Evolutionary conservation across 1,140 invertebrate species (phyloP), one percentile per base, ranked within the genome.

Genomic region (Armadillidium nasatum): DNA sequence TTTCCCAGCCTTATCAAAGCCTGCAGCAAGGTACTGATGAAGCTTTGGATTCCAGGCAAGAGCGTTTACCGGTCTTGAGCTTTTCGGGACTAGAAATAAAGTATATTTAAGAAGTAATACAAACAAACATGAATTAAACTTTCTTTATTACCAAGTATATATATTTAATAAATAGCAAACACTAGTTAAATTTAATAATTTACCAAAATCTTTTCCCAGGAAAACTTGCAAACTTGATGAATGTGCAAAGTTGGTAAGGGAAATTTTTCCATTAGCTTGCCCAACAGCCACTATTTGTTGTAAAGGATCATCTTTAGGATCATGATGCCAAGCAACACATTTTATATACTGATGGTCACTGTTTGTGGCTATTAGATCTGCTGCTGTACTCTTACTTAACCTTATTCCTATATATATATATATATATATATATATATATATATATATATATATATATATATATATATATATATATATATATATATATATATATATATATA

Each of bases 41-140:
- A 96, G 93, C n/a, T 88, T 83, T n/a, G 90, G 90, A 86, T 93
- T 95, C 94, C 94, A 97, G 45, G 90, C 88, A 4, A 97, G 87
- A n/a, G 91, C 89, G 75, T 94, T 94, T 83, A 94, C 96, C 82
- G 92, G 90, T 44, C 95, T 87, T 46, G 91, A 87, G 85, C 93
- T 91, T 74, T 91, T 90, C 0, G 93, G 91, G 73, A 89, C 93
- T 94, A 78, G 2, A 77, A 60, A 78, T 67, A 79, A 67, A 75
- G 75, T 54, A n/a, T n/a, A n/a, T n/a, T n/a, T n/a, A n/a, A n/a
- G n/a, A n/a, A n/a, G n/a, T n/a, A n/a, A n/a, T n/a, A n/a, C n/a
- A n/a, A n/a, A n/a, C n/a, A n/a, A n/a, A n/a, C n/a, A n/a, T n/a
- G n/a, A n/a, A n/a, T n/a, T n/a, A n/a, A n/a, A n/a, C n/a, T n/a